Evolutionary conservation across 2,888 invertebrate species (phyloP).

Genomic region (Brassicogethes aeneus): DNA sequence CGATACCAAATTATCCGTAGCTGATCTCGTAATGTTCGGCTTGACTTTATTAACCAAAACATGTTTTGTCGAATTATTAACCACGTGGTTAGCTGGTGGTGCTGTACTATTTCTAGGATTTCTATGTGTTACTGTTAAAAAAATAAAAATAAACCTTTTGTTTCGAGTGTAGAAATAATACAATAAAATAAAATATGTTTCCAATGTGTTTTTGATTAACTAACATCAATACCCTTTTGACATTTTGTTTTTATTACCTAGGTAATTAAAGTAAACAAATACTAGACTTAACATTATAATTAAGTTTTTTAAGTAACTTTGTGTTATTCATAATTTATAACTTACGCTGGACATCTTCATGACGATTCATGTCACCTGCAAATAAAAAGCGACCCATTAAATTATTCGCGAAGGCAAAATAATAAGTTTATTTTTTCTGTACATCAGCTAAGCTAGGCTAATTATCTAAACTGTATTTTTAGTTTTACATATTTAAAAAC

Average conservation of each 20-base stretch:
- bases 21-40: constrained; percentile 72
- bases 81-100: constrained; percentile 58
- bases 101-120: constrained; percentile 61
- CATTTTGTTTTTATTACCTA: no score
- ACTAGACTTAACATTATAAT: no score
- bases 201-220: no score
- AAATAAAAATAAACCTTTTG: no score
- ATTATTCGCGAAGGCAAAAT: constrained; percentile 9
- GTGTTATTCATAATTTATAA: no score
- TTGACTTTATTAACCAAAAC: constrained; percentile 89
- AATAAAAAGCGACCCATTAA: constrained; percentile 29
- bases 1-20: constrained; percentile 63
- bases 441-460: constrained; percentile 7
- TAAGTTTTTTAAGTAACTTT: no score
- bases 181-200: constrained; percentile 1
- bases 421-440: background rate
- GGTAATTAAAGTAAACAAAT: no score
- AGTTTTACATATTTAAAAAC: no score
- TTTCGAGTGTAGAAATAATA: constrained; percentile 4
- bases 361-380: constrained; percentile 67
- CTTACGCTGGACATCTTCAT: constrained; percentile 71
- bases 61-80: constrained; percentile 74
- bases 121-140: constrained; percentile 62
- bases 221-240: no score
- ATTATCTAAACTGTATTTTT: constrained; percentile 4